phyloP scores from a whole-genome alignment of 2,888 invertebrate species.

The Agrenia bidenticulata region DNA sequence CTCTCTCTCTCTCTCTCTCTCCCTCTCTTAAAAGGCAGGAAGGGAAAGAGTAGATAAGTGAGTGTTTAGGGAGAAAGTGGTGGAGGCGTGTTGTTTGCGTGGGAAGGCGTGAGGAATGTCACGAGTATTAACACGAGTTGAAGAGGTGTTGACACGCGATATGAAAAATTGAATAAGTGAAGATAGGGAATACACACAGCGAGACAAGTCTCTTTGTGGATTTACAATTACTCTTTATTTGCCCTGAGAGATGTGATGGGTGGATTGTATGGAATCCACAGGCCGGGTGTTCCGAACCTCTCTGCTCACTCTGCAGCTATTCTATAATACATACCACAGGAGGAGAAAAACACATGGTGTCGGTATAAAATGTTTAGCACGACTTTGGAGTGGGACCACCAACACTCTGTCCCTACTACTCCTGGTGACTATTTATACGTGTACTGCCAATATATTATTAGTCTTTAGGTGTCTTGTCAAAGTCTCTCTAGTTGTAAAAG shows the following conservation, averaged over 20 bases:
- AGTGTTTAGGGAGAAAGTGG: neutral
- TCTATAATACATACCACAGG: too few relatives aligned
- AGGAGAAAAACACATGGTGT: too few relatives aligned
- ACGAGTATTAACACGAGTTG: constrained; percentile 18
- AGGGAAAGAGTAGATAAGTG: neutral
- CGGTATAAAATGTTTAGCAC: too few relatives aligned
- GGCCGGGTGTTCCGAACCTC: too few relatives aligned
- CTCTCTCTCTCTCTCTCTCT: neutral
- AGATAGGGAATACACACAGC: constrained; percentile 16
- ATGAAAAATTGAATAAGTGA: constrained; percentile 48
- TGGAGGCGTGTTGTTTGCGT: neutral
- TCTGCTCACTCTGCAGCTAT: too few relatives aligned
- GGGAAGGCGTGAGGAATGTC: neutral
- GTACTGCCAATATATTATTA: neutral
- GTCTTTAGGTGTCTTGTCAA: neutral
- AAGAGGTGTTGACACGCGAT: constrained; percentile 52
- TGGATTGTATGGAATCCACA: constrained; percentile 20
- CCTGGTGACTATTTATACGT: neutral
- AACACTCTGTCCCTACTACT: too few relatives aligned
- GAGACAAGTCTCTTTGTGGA: constrained; percentile 44
- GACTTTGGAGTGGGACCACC: too few relatives aligned
- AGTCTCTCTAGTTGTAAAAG: constrained; percentile 39
- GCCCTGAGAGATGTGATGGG: constrained; percentile 22
- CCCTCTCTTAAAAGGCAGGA: neutral
- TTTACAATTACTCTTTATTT: constrained; percentile 53